Conservation (phyloP, 2,113 vertebrate species). For the Ptilonorhynchus violaceus region DNA sequence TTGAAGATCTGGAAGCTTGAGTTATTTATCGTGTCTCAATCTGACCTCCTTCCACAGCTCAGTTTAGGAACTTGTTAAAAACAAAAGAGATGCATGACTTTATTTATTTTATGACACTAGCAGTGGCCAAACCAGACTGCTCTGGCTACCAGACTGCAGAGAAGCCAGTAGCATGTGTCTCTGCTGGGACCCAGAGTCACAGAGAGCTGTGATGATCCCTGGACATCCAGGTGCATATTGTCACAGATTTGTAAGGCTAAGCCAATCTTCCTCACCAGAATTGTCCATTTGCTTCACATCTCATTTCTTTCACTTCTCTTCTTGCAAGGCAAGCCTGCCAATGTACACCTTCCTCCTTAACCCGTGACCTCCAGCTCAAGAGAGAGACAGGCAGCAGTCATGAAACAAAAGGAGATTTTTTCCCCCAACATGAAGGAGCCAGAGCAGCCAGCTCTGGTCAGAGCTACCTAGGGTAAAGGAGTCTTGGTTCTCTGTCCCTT, state of each 20-base stretch:
- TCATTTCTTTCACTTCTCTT: not conserved
- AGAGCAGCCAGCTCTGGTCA: not conserved
- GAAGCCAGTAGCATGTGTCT: not conserved
- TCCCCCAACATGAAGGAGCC: not conserved
- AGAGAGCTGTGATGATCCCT: rapidly evolving
- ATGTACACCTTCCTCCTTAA: not conserved
- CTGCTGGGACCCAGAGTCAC: rapidly evolving
- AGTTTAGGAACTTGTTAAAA: not conserved
- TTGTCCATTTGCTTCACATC: rapidly evolving
- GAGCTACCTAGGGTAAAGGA: not conserved
- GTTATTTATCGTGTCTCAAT: not conserved
- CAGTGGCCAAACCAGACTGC: not conserved
- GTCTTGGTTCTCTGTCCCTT: not conserved
- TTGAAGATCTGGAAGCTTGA: not conserved
- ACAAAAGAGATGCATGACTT: not conserved
- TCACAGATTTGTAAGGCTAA: rapidly evolving
- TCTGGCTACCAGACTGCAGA: not conserved
- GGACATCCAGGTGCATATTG: rapidly evolving
- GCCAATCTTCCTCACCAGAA: not conserved
- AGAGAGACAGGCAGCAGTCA: not conserved
- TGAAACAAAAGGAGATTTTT: not conserved
- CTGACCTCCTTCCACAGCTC: not conserved
- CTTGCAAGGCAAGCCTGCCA: not conserved
- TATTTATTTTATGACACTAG: not conserved
- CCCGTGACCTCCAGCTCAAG: not conserved